Base-by-base conservation (phyloP, 2,797 vertebrate species). In the Triplophysa yarkandensis region DNA sequence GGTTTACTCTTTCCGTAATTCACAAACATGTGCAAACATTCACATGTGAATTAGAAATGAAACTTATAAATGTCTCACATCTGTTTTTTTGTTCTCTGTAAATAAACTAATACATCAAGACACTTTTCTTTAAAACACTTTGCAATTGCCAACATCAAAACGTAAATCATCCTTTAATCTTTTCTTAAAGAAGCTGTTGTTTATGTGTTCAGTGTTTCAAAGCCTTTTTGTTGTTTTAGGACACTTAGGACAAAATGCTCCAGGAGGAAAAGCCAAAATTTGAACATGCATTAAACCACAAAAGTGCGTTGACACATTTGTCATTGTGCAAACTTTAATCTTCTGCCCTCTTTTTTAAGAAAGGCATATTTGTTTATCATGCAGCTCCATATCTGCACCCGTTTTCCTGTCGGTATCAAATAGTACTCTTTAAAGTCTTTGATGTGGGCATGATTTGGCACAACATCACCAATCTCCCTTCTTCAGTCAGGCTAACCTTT, bases 151-250 rank as follows among this genome's bases (percentile, higher is more conserved):
- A 73, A 69, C 30, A 30, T 54, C 44, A 74, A 65, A 54, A 67
- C 14, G 5, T 46, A 80, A 65, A 9, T 62, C 34, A 21, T 71
- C 28, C 54, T 71, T 48, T 68, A 71, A 72, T 77, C 68, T 30
- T 65, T 68, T 9, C 17, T 25, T 50, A 63, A 27, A 28, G 14
- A 17, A 57, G 61, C 23, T 70, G 58, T 65, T 80, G 82, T 72
- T 80, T 79, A 77, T 62, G 50, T 74, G 13, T 75, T 25, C 63
- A 39, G 34, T 48, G 71, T 80, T 73, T 83, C 71, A 81, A 71
- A 81, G 76, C 39, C 4, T 11, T 48, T 80, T 65, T 81, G 72
- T 81, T 78, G 71, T 81, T 80, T 80, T 69, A 77, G 78, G 81
- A 80, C 57, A 76, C 71, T 79, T 66, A n/a, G n/a, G 65, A 82